These are phyloP conservation scores for Campylomormyrus numenius DNA, from an alignment of 2,113 vertebrate species.

Conservation along the genomic window DNA sequence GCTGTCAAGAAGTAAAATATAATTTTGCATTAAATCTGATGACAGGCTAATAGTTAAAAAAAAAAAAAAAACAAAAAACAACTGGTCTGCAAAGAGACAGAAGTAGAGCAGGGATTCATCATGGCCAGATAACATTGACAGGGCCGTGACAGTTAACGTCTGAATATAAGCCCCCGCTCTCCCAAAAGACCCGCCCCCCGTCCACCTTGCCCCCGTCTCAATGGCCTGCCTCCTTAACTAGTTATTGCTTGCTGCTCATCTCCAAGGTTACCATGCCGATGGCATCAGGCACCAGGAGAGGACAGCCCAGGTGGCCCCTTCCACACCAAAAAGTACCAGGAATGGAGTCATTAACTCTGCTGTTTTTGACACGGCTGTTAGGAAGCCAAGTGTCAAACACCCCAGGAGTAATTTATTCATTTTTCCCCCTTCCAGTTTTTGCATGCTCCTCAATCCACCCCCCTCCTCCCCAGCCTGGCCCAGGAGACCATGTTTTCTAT, in stretches of 20 bases:
- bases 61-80: neutral
- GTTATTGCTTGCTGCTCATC: neutral
- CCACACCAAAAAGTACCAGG: too few relatives aligned
- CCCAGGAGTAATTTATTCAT: neutral
- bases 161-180: neutral
- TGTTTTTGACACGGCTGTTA: neutral
- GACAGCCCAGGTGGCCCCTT: neutral
- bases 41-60: neutral
- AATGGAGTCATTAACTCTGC: neutral
- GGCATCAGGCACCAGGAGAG: neutral
- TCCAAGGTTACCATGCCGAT: neutral
- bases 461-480: neutral
- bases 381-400: neutral
- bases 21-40: conserved; percentile 9
- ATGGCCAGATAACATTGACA: neutral
- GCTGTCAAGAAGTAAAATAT: neutral
- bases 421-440: neutral
- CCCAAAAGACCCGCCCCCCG: neutral
- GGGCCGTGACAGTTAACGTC: neutral
- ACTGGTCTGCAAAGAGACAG: neutral
- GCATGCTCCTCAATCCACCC: neutral
- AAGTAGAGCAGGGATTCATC: neutral
- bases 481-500: neutral
- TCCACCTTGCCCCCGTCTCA: neutral
- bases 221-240: neutral